Conservation (phyloP, 2,797 vertebrate genomes). For the Enoplosus armatus region DNA sequence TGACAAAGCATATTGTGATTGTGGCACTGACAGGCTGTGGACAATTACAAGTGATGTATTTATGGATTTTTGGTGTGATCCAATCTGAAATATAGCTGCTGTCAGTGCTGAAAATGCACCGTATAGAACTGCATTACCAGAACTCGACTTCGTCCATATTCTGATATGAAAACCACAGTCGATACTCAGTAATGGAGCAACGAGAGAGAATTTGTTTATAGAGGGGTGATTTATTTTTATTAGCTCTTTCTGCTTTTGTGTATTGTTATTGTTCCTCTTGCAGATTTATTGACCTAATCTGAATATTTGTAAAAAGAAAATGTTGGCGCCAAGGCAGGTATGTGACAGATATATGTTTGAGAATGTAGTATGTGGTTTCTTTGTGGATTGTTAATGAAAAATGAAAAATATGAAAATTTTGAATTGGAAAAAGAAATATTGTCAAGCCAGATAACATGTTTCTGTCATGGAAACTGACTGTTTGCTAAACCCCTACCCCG, state of each 20-base stretch:
- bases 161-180: conserved; percentile 51
- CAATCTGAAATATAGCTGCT: conserved; percentile 67
- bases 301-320: conserved; percentile 59
- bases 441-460: background rate
- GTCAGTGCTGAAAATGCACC: conserved; percentile 54
- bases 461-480: background rate
- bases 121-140: conserved; percentile 44
- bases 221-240: conserved; percentile 70
- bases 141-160: conserved; percentile 41
- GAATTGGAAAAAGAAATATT: background rate
- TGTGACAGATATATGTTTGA: conserved; percentile 17
- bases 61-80: conserved; percentile 72
- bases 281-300: conserved; percentile 70
- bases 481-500: background rate
- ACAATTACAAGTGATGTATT: conserved; percentile 79
- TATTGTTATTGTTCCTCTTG: conserved; percentile 59
- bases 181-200: conserved; percentile 54
- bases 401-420: conserved; percentile 14
- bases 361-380: conserved; percentile 29
- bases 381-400: conserved; percentile 22
- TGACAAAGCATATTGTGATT: conserved; percentile 72
- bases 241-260: conserved; percentile 56
- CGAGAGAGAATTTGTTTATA: conserved; percentile 59
- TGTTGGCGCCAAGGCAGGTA: conserved; percentile 32
- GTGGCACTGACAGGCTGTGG: conserved; percentile 69